Base-by-base conservation (phyloP, 1,140 invertebrate genomes). In the Scaptomyza hsui region DNA sequence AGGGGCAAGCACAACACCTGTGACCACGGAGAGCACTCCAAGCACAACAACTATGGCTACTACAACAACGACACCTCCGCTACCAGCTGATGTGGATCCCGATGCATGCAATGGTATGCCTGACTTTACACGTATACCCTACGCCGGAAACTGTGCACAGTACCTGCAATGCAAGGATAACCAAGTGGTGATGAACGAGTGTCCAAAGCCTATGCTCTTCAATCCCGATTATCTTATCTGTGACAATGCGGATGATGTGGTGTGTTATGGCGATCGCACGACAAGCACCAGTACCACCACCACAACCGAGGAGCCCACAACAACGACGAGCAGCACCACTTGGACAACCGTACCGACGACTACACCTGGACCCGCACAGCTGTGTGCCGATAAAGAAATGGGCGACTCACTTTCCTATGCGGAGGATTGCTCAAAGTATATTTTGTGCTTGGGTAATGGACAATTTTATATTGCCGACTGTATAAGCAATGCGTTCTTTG, bases 71-170 rank as follows among this genome's bases (percentile, higher is more conserved):
- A 78, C 78, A 5, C 26, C 52, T 0, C 35, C 32, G 4, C 45
- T 86, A 35, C 86, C 86, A 2, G 29, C 78, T 0, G 72, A 80
- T 71, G 65, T 89, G 0, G 13, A 89, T 75, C 64, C 70, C 0
- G 32, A 80, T 18, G 35, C 24, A 0, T 89, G 86, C 16, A 24
- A 16, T 0, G 72, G 15, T 2, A 1, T 26, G 1, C 52, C 52
- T 0, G 78, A 88, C 24, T 21, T 49, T 4, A 63, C 49, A 0
- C 12, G 61, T 4, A 47, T 74, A 1, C 86, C 86, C 0, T 88
- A 89, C 45, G 76, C 64, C 0, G 75, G 63, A n/a, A 68, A 89
- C 39, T 89, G 86, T 41, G 67, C 78, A 0, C 70, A 83, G 51
- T 89, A 57, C 26, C 39, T 89, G 5, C 26, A 53, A 10, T 89